Base-by-base conservation (phyloP, 1,140 invertebrate species). In the Drosophila malerkotliana region DNA sequence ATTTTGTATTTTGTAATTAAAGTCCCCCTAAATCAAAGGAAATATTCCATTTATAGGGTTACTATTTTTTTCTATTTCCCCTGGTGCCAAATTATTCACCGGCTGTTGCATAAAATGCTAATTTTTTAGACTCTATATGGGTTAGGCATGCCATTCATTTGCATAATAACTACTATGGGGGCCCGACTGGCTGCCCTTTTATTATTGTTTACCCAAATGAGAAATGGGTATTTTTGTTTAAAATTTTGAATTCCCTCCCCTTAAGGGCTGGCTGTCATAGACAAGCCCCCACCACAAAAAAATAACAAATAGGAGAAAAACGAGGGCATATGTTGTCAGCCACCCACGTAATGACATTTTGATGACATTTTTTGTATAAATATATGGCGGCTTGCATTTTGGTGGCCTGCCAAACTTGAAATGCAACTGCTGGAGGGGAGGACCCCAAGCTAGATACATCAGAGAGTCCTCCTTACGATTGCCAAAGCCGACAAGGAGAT, bases 301-400 rank as follows among this genome's bases (percentile, higher is more conserved):
- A 7, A 21, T 8, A 48, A 32, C 7, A 2, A 8, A 59, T 32
- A 58, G 30, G 14, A 30, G 10, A 60, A 60, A 52, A 52, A 15
- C 26, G 47, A 14, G 63, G 54, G 59, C 72, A 67, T 75, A 76
- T 76, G 72, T 68, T 49, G 63, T 57, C 32, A 7, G 21, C 37
- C 41, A 45, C 44, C 55, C 47, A 49, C 64, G 58, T 85, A 85
- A 85, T 87, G 82, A 67, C 69, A 87, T 85, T 85, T 87, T 85
- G 82, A 85, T 87, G 82, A 76, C 74, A 87, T 67, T 78, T 87
- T 79, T 82, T 72, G 51, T 57, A 68, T 56, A 54, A 34, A 32
- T 39, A 55, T 69, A 63, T 45, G 30, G 34, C 7, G 18, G 18
- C 8, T 47, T 41, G 21, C 15, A 39, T 61, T 61, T 61, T 51